Evolutionary conservation across 2,113 vertebrate genomes (phyloP), one percentile per base, ranked within the genome.

Genomic region (Leptodactylus fuscus): DNA sequence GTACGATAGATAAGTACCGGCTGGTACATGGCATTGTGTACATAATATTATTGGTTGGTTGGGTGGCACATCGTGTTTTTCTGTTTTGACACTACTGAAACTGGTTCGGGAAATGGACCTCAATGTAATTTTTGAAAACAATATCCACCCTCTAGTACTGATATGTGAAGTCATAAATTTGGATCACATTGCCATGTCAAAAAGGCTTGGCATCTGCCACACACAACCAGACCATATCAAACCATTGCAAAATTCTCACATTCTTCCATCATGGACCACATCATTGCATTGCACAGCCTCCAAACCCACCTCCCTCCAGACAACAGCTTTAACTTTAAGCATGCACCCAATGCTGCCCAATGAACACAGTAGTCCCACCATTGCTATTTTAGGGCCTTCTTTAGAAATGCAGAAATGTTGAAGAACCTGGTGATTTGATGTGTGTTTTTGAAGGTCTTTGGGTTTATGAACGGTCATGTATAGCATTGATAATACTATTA

Each of bases 331-430:
- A 29, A 49, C 62, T 65, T 60, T 34, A 84, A 16, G 83, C 83
- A 85, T 85, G 83, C 83, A 79, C 74, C 74, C 74, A 70, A 85
- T 24, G 41, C 58, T 65, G 74, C 55, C 18, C 27, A 67, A 1
- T n/a, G 44, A 85, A 44, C 13, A 84, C 22, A 76, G 20, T 29
- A 55, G 73, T 55, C 51, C 81, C 41, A 24, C 55, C 38, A 62
- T 27, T 24, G 46, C 70, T 75, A 48, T 84, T 27, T 76, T 24
- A 32, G 71, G 82, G 71, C 51, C 82, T 65, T 65, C 13, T 48
- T 22, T 18, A 29, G 10, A 77, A 4, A 5, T 22, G 27, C 16
- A 55, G 55, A 32, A 77, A 22, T n/a, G 32, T 78, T 34, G 73
- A 51, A 32, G 75, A 78, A 34, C 15, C 48, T 20, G 18, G 13